phyloP scores from a whole-genome alignment of 2,797 vertebrate genomes.

The Yasuhikotakia modesta region DNA sequence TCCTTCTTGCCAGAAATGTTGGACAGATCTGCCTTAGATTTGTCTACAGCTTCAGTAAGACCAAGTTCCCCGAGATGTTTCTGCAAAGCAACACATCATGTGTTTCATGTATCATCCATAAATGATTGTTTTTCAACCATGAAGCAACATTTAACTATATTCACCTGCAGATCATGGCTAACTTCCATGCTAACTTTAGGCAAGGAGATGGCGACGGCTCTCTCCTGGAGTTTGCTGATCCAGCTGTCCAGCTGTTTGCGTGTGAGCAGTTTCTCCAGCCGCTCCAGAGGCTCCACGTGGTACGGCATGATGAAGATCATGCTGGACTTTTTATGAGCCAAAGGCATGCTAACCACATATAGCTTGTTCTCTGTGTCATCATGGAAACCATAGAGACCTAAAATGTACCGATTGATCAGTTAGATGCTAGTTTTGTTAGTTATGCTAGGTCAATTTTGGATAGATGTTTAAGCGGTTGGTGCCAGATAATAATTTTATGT shows the following conservation, averaged over 20 bases:
- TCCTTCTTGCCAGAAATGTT: conserved; percentile 98
- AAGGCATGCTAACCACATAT: conserved; percentile 87
- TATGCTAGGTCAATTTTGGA: not conserved
- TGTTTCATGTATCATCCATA: not conserved
- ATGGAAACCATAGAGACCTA: conserved; percentile 90
- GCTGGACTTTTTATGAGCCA: conserved; percentile 92
- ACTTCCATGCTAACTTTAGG: conserved; percentile 84
- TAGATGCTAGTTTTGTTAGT: not conserved
- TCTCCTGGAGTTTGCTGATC: conserved; percentile 87
- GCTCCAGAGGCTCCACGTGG: conserved; percentile 87
- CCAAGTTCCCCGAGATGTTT: conserved; percentile 92
- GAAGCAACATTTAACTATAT: not conserved
- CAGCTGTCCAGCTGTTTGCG: conserved; percentile 88
- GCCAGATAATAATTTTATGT: no score
- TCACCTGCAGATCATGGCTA: conserved; percentile 83
- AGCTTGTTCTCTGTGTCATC: conserved; percentile 84
- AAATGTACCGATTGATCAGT: not conserved
- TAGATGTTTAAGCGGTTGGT: not conserved
- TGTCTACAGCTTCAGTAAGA: conserved; percentile 93
- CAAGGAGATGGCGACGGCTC: conserved; percentile 88
- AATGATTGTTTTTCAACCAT: not conserved
- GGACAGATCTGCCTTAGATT: conserved; percentile 93
- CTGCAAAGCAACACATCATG: conserved; percentile 67
- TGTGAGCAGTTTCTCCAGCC: conserved; percentile 91
- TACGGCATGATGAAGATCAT: conserved; percentile 94